phyloP scores from a whole-genome alignment of 1,140 invertebrate genomes.

The Helicorthomorpha holstii region DNA sequence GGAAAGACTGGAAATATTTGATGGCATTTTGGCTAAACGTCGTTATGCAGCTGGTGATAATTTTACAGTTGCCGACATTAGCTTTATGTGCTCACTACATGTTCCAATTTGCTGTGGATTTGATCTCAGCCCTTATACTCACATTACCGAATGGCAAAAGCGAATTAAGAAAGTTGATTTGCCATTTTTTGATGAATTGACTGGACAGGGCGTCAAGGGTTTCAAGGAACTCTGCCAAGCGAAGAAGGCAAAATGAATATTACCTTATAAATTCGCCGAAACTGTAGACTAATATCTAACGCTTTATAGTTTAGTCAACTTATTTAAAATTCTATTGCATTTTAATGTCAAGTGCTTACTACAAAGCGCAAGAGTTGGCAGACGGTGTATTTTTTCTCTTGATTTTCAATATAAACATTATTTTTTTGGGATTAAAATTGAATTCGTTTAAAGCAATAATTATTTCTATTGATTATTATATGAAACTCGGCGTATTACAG shows the following conservation, averaged over 20 bases:
- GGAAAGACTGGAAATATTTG: constrained; percentile 14
- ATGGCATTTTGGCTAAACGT: constrained; percentile 13
- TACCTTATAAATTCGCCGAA: too few relatives aligned
- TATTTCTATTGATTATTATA: too few relatives aligned
- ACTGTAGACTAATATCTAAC: too few relatives aligned
- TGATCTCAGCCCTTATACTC: neutral
- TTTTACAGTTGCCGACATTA: constrained; percentile 20
- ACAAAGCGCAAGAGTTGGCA: too few relatives aligned
- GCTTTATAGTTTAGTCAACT: too few relatives aligned
- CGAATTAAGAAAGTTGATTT: neutral
- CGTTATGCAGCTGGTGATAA: constrained; percentile 18
- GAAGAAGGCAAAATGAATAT: neutral
- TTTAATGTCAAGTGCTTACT: too few relatives aligned
- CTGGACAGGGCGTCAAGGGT: neutral
- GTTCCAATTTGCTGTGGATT: constrained; percentile 12
- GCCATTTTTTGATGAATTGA: neutral
- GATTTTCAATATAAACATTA: too few relatives aligned
- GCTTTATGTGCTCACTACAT: constrained; percentile 16
- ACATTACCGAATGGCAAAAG: neutral
- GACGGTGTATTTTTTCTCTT: too few relatives aligned
- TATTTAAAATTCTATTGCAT: too few relatives aligned
- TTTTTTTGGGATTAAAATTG: too few relatives aligned
- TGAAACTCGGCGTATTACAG: too few relatives aligned
- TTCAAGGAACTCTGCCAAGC: neutral
- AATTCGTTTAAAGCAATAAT: too few relatives aligned